These are phyloP conservation scores for Cottus gobio DNA, from an alignment of 2,113 vertebrate species.

Conservation along the genomic window DNA sequence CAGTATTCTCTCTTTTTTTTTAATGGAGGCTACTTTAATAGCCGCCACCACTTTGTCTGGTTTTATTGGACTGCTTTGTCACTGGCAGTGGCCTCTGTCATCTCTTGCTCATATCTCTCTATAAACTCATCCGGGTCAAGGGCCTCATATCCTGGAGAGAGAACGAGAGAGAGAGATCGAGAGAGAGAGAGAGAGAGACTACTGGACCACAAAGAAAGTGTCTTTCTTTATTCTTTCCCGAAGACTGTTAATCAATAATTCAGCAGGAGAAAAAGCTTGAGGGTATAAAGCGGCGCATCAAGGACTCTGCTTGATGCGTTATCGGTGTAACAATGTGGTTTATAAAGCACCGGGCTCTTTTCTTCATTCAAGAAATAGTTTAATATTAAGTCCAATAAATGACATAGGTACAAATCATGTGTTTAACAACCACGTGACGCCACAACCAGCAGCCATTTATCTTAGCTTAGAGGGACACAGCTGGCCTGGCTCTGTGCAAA, in stretches of 20 bases:
- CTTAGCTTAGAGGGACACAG: no score
- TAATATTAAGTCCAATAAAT: not conserved
- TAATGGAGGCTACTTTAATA: not conserved
- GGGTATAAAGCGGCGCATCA: not conserved
- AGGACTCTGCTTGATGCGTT: not conserved
- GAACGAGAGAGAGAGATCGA: no score
- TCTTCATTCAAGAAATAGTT: not conserved
- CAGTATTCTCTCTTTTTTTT: not conserved
- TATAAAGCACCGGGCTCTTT: not conserved
- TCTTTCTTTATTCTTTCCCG: not conserved
- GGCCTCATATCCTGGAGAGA: not conserved
- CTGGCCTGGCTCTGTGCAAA: not conserved
- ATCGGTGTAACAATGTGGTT: no score
- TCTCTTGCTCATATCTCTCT: not conserved
- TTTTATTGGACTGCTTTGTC: slow-evolving; percentile 25
- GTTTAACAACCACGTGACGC: not conserved
- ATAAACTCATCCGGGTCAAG: slow-evolving; percentile 24
- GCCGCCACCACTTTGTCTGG: slow-evolving; percentile 1
- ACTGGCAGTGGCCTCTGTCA: slow-evolving; percentile 2
- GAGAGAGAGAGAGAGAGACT: not conserved
- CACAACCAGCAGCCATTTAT: not conserved
- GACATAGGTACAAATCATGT: not conserved
- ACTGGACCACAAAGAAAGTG: not conserved
- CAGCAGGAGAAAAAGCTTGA: not conserved
- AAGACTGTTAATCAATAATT: slow-evolving; percentile 17